phyloP scores from a whole-genome alignment of 2,888 invertebrate species.

The Icerya purchasi region DNA sequence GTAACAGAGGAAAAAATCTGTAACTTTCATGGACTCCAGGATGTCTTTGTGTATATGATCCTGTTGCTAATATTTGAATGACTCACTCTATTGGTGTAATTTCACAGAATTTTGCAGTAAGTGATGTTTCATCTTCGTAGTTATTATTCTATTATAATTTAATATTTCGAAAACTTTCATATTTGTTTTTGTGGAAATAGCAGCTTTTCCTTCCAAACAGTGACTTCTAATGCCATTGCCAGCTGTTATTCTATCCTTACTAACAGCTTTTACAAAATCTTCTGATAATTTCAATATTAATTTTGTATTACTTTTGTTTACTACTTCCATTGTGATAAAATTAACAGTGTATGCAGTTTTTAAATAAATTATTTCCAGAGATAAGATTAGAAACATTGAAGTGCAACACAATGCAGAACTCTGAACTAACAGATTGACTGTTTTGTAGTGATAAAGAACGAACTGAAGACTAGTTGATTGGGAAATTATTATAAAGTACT shows the following conservation, averaged over 20 bases:
- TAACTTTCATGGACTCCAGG: slow-evolving; percentile 75
- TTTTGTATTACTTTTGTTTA: slow-evolving; percentile 90
- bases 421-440: too few relatives aligned
- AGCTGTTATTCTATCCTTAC: slow-evolving; percentile 93
- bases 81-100: slow-evolving; percentile 99
- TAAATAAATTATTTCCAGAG: too few relatives aligned
- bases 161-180: slow-evolving; percentile 72
- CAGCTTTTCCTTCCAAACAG: slow-evolving; percentile 77
- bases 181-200: slow-evolving; percentile 78
- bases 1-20: slow-evolving; percentile 52
- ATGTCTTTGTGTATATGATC: slow-evolving; percentile 80
- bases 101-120: slow-evolving; percentile 71
- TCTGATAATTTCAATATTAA: slow-evolving; percentile 56
- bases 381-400: too few relatives aligned
- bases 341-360: too few relatives aligned
- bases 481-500: too few relatives aligned
- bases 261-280: slow-evolving; percentile 50
- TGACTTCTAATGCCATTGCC: slow-evolving; percentile 86
- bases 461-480: too few relatives aligned
- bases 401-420: too few relatives aligned
- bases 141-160: slow-evolving; percentile 50
- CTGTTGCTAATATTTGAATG: slow-evolving; percentile 79
- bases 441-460: too few relatives aligned
- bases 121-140: slow-evolving; percentile 48
- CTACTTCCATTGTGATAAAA: slow-evolving; percentile 29